Conservation (phyloP, 2,797 vertebrate genomes). For the Takifugu ocellatus region DNA sequence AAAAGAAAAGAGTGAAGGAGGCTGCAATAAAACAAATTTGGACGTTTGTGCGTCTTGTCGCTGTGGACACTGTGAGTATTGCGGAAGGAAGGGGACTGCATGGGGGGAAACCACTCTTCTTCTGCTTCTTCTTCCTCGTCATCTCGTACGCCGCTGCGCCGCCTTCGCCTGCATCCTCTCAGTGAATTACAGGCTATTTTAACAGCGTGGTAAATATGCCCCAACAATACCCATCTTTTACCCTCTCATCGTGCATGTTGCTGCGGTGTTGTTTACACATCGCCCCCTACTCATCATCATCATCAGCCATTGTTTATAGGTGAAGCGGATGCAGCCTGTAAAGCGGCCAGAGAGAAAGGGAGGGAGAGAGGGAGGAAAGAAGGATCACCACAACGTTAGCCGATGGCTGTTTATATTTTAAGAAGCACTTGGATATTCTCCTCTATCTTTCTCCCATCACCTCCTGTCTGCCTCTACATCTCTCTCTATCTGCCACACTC, state of each 20-base stretch:
- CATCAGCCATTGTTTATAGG: constrained; percentile 74
- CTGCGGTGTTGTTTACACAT: constrained; percentile 71
- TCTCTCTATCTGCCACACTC: constrained; percentile 60
- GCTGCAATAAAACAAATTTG: constrained; percentile 97
- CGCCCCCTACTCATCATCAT: constrained; percentile 72
- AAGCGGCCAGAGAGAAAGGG: constrained; percentile 44
- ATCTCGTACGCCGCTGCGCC: constrained; percentile 56
- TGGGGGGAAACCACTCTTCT: constrained; percentile 45
- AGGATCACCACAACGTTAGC: constrained; percentile 33
- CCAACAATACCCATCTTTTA: constrained; percentile 58
- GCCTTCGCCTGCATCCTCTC: constrained; percentile 76
- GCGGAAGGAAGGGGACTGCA: constrained; percentile 73
- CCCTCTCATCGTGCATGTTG: constrained; percentile 71
- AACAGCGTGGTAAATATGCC: constrained; percentile 93
- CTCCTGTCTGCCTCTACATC: constrained; percentile 64
- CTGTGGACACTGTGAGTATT: constrained; percentile 95
- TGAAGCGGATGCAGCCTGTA: constrained; percentile 46
- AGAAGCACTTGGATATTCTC: constrained; percentile 65
- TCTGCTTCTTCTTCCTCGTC: constrained; percentile 50
- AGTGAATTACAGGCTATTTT: constrained; percentile 94
- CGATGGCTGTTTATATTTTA: constrained; percentile 66
- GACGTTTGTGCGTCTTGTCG: constrained; percentile 86
- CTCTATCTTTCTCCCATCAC: constrained; percentile 68
- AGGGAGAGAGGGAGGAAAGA: constrained; percentile 59
- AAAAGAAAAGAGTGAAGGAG: constrained; percentile 75